Base-by-base conservation (phyloP, 2,888 invertebrate genomes). In the Ecliptopera silaceata region DNA sequence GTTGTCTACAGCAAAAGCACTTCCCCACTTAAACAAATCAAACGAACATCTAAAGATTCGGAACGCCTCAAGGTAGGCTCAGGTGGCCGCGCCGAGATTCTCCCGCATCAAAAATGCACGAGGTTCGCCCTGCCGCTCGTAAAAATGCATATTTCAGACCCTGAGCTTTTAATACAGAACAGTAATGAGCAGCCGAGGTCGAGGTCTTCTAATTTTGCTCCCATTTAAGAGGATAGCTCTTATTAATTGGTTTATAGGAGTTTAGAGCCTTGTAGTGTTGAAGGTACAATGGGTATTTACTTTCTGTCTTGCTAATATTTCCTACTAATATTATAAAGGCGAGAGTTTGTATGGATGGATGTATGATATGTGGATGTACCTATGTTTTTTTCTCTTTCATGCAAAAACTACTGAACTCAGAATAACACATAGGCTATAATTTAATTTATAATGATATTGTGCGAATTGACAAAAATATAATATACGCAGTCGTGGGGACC, bases 131-230 rank as follows among this genome's bases (percentile, higher is more conserved):
- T 66, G 71, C 66, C 65, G 82, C 80, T 85, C 90, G 85, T 91
- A 91, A 91, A 91, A 90, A 90, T 91, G 86, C 89, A 91, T 91
- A 91, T 89, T 66, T 91, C 83, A 86, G 88, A 76, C 75, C 80
- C 79, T 81, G 79, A 80, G 84, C 91, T 85, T 90, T 91, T 91
- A 91, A 91, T 90, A 88, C 84, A 69, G 66, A 69, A 65, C 74
- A 58, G 79, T 89, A 91, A 89, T 88, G 87, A 88, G 84, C 81
- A 82, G 70, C 79, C 69, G 81, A 84, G 88, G 84, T 87, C 86
- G 87, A 74, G 72, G 69, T 78, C 84, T 85, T 80, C 86, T 88
- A 89, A 89, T 90, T 90, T 86, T 84, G 74, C 74, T 74, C 76
- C 79, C 75, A 80, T 87, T 88, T 80, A 82, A 78, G 80, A 82